Percentiles rank a stretch among this genome's conserved stretches.
These are phyloP conservation scores for Oryzias woworae DNA, from an alignment of 2,113 vertebrate genomes.

Conservation along the genomic window DNA sequence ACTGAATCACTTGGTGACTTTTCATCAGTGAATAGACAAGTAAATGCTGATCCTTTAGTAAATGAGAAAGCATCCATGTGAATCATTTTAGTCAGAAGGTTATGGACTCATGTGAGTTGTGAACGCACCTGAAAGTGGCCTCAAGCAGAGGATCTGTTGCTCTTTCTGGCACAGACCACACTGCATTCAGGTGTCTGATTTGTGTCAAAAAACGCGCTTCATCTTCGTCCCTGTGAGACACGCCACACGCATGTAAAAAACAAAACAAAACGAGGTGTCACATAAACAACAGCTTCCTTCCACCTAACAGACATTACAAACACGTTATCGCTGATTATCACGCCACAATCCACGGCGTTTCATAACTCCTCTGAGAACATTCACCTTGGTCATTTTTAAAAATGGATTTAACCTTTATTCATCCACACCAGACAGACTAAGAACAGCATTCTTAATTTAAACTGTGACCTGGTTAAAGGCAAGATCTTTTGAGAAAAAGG, in stretches of 20 bases:
- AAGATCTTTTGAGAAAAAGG: too few species aligned
- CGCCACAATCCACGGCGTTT: too few species aligned
- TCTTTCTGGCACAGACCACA: constrained; percentile 39
- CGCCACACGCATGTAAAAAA: neutral
- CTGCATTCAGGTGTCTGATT: constrained; percentile 39
- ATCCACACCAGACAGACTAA: too few species aligned
- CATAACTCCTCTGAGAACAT: too few species aligned
- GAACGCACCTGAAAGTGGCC: constrained; percentile 49
- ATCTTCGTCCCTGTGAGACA: constrained; percentile 47
- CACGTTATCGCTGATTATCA: too few species aligned
- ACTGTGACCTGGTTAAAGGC: too few species aligned
- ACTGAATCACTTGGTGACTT: neutral
- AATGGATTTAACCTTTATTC: too few species aligned
- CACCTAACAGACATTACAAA: too few species aligned
- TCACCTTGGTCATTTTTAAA: too few species aligned
- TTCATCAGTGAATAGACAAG: neutral
- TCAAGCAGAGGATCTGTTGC: constrained; percentile 45
- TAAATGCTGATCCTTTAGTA: neutral
- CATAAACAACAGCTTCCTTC: too few species aligned
- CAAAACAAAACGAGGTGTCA: too few species aligned
- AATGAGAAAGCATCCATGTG: neutral
- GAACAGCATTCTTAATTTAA: too few species aligned
- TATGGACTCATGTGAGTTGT: neutral
- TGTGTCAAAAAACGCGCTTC: constrained; percentile 16
- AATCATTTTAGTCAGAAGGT: neutral